These are phyloP conservation scores for Lamprologus ornatipinnis DNA, from an alignment of 2,113 vertebrate species.

Conservation along the genomic window DNA sequence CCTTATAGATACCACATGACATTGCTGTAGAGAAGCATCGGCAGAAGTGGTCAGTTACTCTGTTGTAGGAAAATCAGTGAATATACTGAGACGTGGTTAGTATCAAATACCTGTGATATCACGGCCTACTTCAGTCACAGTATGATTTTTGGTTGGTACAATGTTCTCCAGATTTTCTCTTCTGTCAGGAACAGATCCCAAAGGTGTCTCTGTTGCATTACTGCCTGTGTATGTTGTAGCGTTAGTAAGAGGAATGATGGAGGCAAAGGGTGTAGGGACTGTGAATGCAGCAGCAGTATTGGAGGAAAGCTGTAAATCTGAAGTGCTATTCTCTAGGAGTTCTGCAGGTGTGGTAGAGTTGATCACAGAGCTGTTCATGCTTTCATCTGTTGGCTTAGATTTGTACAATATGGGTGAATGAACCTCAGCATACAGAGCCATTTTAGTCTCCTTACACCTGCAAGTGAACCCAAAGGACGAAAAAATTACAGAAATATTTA, in stretches of 20 bases:
- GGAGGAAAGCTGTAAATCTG: neutral
- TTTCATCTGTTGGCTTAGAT: neutral
- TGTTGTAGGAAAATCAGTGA: neutral
- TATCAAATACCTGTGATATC: slow-evolving; percentile 18
- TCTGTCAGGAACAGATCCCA: neutral
- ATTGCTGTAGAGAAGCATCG: slow-evolving; percentile 11
- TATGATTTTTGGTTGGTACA: neutral
- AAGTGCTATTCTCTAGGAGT: neutral
- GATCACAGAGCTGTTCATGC: neutral
- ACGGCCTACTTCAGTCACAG: neutral
- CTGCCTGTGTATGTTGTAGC: neutral
- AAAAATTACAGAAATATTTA: neutral
- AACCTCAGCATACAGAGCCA: slow-evolving; percentile 56
- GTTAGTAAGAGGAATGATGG: neutral
- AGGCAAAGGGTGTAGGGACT: neutral
- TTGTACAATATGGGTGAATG: slow-evolving; percentile 42
- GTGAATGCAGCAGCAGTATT: neutral
- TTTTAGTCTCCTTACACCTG: slow-evolving; percentile 62
- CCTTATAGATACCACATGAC: slow-evolving; percentile 63
- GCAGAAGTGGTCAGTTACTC: too few relatives aligned
- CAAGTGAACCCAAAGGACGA: neutral
- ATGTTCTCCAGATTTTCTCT: neutral
- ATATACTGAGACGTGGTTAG: neutral
- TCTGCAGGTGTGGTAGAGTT: neutral
- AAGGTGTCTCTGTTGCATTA: neutral